Conservation (phyloP, 1,140 invertebrate genomes). For the Trachymyrmex cornetzi region DNA sequence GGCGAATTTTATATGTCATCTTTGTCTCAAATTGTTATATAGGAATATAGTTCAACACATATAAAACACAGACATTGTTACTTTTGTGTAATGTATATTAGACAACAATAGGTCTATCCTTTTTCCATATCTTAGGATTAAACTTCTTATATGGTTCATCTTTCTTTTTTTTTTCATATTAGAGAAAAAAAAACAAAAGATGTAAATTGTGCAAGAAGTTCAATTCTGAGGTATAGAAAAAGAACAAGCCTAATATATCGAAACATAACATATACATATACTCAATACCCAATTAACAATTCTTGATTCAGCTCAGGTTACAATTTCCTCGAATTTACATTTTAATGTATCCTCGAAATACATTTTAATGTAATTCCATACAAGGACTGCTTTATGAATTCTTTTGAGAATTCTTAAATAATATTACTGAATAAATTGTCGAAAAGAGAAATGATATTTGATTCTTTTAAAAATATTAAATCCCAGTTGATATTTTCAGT, state of each 20-base stretch:
- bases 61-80: constrained; percentile 19
- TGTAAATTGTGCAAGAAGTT: too few species aligned
- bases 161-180: too few species aligned
- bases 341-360: constrained; percentile 22
- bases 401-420: constrained; percentile 54
- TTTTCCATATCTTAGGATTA: too few species aligned
- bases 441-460: neutral
- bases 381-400: constrained; percentile 42
- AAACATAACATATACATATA: constrained; percentile 20
- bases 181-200: too few species aligned
- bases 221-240: too few species aligned
- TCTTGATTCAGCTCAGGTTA: constrained; percentile 56
- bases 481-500: neutral
- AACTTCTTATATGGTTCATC: too few species aligned
- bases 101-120: neutral
- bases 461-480: neutral
- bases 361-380: constrained; percentile 38
- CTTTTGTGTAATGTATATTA: constrained; percentile 26
- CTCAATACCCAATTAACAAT: constrained; percentile 36
- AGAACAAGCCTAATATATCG: neutral
- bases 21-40: constrained; percentile 15
- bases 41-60: neutral
- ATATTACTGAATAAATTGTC: constrained; percentile 58
- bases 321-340: constrained; percentile 35
- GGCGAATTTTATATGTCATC: constrained; percentile 42